Base-by-base conservation (phyloP, 2,888 invertebrate genomes). In the Habroteleia sp. region DNA sequence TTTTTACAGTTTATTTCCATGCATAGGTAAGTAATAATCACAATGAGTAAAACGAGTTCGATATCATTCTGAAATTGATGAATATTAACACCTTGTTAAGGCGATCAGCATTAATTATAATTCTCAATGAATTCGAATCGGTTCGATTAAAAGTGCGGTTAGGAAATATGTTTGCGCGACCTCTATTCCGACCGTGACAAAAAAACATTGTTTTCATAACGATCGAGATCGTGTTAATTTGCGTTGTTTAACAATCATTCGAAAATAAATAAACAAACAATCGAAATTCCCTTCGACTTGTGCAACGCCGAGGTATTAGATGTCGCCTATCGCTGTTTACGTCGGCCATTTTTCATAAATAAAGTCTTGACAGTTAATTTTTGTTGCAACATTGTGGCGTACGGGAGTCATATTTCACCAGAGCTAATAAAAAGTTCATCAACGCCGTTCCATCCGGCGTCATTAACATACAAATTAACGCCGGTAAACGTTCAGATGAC, bases 71-170 rank as follows among this genome's bases (percentile, higher is more conserved):
- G n/a, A 46, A 37, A 66, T 56, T 46, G 66, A 46, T 66, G 66
- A 66, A 66, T 66, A 66, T 66, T 66, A 66, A 66, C 66, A 66
- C 56, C 56, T 66, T 56, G 66, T 66, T 66, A 66, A 56, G 46
- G 39, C 39, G 56, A 66, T 39, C 39, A 33, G 39, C 23, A 8
- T 1, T 54, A 54, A 56, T 66, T 27, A 56, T 56, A 56, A 39
- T 56, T 20, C 56, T 31, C 39, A 31, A 56, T 66, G 35, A 46
- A 66, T 66, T 66, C 20, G 54, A 56, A 54, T 46, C 39, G 46
- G 54, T 31, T 27, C 46, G 46, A 65, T 46, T 56, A 54, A 44
- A n/a, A 23, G 5, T 1, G 31, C 27, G 37, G 54, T 56, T 66
- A 46, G 8, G 66, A 46, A 66, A 66, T 29, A 2, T 7, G 0